Percentiles rank a stretch among this genome's conserved stretches.
phyloP scores from a whole-genome alignment of 2,888 invertebrate species.

The Caenorhabditis sp. region DNA sequence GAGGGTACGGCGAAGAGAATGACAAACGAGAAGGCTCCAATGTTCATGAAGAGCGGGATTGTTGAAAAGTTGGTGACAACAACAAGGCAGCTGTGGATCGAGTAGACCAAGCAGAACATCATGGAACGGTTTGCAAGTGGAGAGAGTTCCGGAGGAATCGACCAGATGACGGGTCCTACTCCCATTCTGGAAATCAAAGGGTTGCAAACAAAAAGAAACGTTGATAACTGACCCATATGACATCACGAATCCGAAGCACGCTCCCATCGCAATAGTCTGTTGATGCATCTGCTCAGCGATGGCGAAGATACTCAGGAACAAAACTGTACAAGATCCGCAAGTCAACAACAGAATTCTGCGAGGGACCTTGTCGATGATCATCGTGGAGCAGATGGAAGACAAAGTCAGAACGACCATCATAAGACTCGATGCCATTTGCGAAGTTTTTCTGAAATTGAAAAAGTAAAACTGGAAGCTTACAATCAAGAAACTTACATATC shows the following conservation, averaged over 20 bases:
- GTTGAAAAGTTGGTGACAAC: slow-evolving; percentile 76
- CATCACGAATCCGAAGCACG: slow-evolving; percentile 74
- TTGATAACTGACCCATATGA: slow-evolving; percentile 69
- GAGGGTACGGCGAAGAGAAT: slow-evolving; percentile 77
- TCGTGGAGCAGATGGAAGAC: slow-evolving; percentile 73
- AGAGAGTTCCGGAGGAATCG: slow-evolving; percentile 78
- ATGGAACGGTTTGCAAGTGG: slow-evolving; percentile 72
- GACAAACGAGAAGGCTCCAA: slow-evolving; percentile 76
- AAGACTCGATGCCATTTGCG: slow-evolving; percentile 75
- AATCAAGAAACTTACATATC: slow-evolving; percentile 58
- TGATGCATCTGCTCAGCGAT: slow-evolving; percentile 64
- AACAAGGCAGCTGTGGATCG: slow-evolving; percentile 74
- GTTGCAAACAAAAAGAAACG: too few relatives aligned
- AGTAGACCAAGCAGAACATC: slow-evolving; percentile 78
- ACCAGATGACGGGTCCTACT: slow-evolving; percentile 78
- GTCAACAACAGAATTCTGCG: slow-evolving; percentile 67
- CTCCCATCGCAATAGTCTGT: slow-evolving; percentile 66
- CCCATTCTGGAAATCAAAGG: too few relatives aligned
- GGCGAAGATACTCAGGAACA: slow-evolving; percentile 63
- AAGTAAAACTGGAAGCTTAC: background rate
- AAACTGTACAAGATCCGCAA: slow-evolving; percentile 52
- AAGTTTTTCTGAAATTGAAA: slow-evolving; percentile 64
- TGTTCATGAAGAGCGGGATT: slow-evolving; percentile 70
- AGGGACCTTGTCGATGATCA: slow-evolving; percentile 71
- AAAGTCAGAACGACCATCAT: slow-evolving; percentile 76